Evolutionary conservation across 2,113 vertebrate genomes (phyloP).

Genomic region (Pelusios castaneus): DNA sequence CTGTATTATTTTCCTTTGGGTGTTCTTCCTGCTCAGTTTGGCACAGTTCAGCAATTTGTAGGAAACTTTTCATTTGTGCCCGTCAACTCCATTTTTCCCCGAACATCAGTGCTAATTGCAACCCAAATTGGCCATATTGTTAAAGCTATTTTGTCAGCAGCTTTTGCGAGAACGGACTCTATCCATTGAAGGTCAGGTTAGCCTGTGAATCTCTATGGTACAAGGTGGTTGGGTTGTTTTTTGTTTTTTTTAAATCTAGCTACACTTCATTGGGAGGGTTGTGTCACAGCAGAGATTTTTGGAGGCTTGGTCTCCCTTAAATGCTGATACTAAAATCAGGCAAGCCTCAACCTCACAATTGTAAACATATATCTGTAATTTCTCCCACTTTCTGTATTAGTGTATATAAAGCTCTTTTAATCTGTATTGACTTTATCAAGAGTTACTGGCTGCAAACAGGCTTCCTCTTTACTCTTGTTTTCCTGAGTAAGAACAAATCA

Average conservation of each 20-base stretch:
- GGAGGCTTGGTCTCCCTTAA: background rate
- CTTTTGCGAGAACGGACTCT: slow-evolving; percentile 32
- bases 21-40: slow-evolving; percentile 47
- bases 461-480: slow-evolving; percentile 4
- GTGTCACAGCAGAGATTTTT: slow-evolving; percentile 11
- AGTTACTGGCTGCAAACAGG: background rate
- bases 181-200: slow-evolving; percentile 1
- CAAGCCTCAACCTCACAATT: slow-evolving; percentile 13
- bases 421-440: slow-evolving; percentile 17
- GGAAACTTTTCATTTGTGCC: slow-evolving; percentile 53
- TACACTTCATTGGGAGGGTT: background rate
- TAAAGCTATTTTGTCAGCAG: background rate
- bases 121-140: background rate
- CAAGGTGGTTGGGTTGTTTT: background rate
- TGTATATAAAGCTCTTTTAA: slow-evolving; percentile 25
- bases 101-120: background rate
- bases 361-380: slow-evolving; percentile 29
- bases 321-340: slow-evolving; percentile 17
- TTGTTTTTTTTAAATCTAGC: background rate
- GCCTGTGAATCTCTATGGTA: background rate
- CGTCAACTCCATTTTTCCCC: background rate
- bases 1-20: slow-evolving; percentile 49
- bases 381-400: slow-evolving; percentile 2
- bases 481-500: background rate
- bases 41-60: slow-evolving; percentile 5